Conservation (phyloP, 2,113 vertebrate species). For the pig (Sus scrofa) region DNA sequence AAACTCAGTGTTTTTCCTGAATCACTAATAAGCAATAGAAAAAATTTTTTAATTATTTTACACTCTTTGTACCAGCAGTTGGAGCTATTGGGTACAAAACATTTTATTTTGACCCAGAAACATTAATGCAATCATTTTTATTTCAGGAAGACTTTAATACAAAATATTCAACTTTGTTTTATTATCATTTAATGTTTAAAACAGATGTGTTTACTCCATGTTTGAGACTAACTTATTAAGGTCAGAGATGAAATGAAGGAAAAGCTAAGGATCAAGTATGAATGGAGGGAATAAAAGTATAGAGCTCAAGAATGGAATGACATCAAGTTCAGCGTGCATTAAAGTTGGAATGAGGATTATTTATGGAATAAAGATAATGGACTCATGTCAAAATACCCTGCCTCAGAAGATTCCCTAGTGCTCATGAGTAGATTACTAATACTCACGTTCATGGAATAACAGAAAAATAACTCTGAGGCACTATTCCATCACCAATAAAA, state of each 20-base stretch:
- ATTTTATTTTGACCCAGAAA: background rate
- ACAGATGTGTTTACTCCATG: background rate
- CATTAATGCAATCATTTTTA: background rate
- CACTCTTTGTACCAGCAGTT: background rate
- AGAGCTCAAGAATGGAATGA: background rate
- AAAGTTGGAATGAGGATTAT: background rate
- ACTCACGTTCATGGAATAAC: background rate
- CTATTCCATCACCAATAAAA: background rate
- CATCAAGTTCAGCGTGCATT: background rate
- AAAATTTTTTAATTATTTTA: background rate
- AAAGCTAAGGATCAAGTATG: background rate
- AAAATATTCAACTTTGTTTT: background rate
- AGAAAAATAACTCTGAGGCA: background rate
- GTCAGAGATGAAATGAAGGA: background rate
- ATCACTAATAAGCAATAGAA: background rate
- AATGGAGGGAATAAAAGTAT: background rate
- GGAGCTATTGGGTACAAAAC: background rate
- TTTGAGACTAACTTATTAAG: background rate
- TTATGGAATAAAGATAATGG: background rate
- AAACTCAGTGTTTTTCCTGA: background rate
- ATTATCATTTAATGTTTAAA: background rate
- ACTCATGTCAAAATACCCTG: background rate
- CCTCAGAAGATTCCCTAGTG: background rate
- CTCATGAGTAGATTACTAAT: background rate
- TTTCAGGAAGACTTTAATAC: conserved; percentile 16